Evolutionary conservation across 2,113 vertebrate species (phyloP).

Genomic region (Corythornis cristatus): DNA sequence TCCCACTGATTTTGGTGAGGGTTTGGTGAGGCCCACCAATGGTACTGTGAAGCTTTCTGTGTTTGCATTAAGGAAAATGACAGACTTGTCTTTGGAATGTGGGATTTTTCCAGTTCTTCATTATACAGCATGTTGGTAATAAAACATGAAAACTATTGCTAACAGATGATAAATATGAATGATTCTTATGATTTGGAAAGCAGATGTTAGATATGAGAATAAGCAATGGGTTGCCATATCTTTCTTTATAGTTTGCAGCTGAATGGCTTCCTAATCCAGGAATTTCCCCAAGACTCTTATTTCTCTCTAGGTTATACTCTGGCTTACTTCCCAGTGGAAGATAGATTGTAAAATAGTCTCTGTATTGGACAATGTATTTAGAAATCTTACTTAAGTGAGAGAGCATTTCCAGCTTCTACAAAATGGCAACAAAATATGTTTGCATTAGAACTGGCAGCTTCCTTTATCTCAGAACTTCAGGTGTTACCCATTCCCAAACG

Average conservation of each 20-base stretch:
- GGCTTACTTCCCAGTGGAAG: slow-evolving; percentile 18
- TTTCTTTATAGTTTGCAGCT: slow-evolving; percentile 36
- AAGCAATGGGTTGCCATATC: slow-evolving; percentile 25
- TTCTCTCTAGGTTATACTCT: background rate
- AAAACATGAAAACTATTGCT: slow-evolving; percentile 44
- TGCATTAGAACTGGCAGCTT: background rate
- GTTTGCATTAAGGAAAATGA: slow-evolving; percentile 38
- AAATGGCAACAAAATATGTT: background rate
- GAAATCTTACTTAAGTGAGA: background rate
- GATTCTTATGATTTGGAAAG: slow-evolving; percentile 46
- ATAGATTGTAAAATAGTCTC: background rate
- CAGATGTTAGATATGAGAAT: slow-evolving; percentile 39
- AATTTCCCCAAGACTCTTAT: background rate
- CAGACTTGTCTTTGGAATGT: background rate
- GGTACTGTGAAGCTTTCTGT: background rate
- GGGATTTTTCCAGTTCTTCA: slow-evolving; percentile 51
- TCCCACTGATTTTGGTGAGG: slow-evolving; percentile 30
- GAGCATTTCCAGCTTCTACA: background rate
- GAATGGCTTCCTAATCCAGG: background rate
- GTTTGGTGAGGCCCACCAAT: slow-evolving; percentile 23
- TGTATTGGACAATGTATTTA: background rate
- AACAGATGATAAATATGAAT: slow-evolving; percentile 25
- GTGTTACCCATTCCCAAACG: background rate
- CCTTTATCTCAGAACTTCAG: background rate
- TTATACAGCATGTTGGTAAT: slow-evolving; percentile 33